A percentile compares a stretch with the other conserved stretches of the same genome.
Evolutionary conservation across 2,888 invertebrate genomes (phyloP).

Genomic region (Caenorhabditis doughertyi): DNA sequence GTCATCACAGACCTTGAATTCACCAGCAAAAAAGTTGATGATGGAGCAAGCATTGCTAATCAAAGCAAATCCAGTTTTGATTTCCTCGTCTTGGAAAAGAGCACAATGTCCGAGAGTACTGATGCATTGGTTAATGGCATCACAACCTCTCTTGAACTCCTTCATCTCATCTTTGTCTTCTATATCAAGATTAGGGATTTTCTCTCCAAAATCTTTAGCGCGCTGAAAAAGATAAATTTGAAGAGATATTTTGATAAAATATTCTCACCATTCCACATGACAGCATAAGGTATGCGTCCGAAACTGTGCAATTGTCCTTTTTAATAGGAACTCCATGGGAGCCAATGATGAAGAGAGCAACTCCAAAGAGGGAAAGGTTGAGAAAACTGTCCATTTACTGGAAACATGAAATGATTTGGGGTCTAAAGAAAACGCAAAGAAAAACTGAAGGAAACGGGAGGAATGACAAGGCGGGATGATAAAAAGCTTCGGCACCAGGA

Average conservation of each 20-base stretch:
- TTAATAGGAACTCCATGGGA: no score
- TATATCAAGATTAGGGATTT: neutral
- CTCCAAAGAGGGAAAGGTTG: no score
- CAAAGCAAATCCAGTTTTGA: neutral
- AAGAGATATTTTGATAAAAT: no score
- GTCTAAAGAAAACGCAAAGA: no score
- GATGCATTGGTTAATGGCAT: neutral
- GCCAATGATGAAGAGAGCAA: no score
- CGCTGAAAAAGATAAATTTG: neutral
- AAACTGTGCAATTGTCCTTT: no score
- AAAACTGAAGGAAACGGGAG: no score
- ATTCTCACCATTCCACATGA: slow-evolving; percentile 14
- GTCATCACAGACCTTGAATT: neutral
- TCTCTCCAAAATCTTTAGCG: neutral
- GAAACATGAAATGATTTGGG: no score
- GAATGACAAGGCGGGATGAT: no score
- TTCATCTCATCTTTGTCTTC: neutral
- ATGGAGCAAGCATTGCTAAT: neutral
- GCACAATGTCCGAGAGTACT: neutral
- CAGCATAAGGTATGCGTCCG: no score
- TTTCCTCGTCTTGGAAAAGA: neutral
- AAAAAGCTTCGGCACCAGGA: no score
- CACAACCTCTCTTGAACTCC: slow-evolving; percentile 7
- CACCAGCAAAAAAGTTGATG: neutral
- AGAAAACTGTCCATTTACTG: no score